Evolutionary conservation across 2,888 invertebrate species (phyloP).

Genomic region (Torymus texanus): DNA sequence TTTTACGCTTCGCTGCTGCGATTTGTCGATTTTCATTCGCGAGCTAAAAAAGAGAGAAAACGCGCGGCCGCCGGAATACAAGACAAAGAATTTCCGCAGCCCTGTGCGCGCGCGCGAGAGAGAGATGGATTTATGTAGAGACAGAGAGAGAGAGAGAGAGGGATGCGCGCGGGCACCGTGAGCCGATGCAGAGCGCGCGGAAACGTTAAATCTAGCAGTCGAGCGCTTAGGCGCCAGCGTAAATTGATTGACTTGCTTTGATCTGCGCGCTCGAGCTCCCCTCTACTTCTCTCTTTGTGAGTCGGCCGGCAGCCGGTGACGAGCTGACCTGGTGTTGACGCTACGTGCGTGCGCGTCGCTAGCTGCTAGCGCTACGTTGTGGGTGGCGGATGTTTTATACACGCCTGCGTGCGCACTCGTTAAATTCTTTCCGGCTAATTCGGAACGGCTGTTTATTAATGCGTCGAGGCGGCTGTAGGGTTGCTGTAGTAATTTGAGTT

Average conservation of each 20-base stretch:
- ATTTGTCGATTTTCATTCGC: conserved; percentile 48
- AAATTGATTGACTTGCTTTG: conserved; percentile 55
- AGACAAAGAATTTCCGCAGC: conserved; percentile 56
- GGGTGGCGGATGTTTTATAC: conserved; percentile 1
- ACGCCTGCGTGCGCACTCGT: background rate
- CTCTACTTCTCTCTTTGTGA: background rate
- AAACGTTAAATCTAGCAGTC: conserved; percentile 46
- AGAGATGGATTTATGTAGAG: conserved; percentile 46
- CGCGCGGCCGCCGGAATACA: conserved; percentile 33
- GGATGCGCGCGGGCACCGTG: background rate
- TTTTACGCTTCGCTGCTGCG: conserved; percentile 56
- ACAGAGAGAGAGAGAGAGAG: conserved; percentile 4
- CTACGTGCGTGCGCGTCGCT: no score
- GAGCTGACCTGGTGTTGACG: background rate
- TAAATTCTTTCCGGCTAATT: conserved; percentile 19
- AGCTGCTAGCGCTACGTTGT: no score
- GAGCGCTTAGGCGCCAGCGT: conserved; percentile 38
- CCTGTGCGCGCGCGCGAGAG: no score
- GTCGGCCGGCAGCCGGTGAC: background rate
- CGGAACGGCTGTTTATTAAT: background rate
- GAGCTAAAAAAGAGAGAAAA: conserved; percentile 33
- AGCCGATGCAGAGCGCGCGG: conserved; percentile 19
- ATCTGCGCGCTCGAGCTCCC: conserved; percentile 17
- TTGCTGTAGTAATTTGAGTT: background rate
- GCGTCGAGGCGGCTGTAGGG: background rate